These are phyloP conservation scores for Ischnura elegans DNA, from an alignment of 2,888 invertebrate genomes.

Conservation along the genomic window DNA sequence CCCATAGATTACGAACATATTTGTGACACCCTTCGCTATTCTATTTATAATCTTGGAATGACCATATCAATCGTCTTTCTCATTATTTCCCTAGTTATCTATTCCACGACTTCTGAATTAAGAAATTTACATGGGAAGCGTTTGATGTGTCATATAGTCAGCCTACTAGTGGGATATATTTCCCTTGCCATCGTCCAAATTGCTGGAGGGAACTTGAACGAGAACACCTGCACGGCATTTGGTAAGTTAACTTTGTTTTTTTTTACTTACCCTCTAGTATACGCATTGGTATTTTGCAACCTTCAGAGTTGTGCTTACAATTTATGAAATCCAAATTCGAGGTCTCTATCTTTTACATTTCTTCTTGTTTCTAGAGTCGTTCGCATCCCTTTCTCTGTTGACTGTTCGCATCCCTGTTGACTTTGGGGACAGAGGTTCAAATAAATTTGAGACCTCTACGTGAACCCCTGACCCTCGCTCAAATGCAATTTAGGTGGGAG, in stretches of 20 bases:
- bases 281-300: too few relatives aligned
- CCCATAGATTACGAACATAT: not conserved
- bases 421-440: too few relatives aligned
- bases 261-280: too few relatives aligned
- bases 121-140: slow-evolving; percentile 89
- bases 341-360: too few relatives aligned
- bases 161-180: slow-evolving; percentile 83
- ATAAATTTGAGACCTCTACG: too few relatives aligned
- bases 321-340: too few relatives aligned
- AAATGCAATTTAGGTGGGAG: too few relatives aligned
- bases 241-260: slow-evolving; percentile 76
- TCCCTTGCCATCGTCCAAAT: slow-evolving; percentile 82
- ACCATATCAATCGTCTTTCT: slow-evolving; percentile 87
- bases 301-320: too few relatives aligned
- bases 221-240: slow-evolving; percentile 75
- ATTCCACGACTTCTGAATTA: slow-evolving; percentile 85
- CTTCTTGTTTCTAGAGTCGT: too few relatives aligned
- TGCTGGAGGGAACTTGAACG: slow-evolving; percentile 75
- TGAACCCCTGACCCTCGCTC: too few relatives aligned
- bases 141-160: slow-evolving; percentile 86
- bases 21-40: not conserved
- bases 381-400: too few relatives aligned
- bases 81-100: slow-evolving; percentile 85
- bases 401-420: too few relatives aligned
- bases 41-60: slow-evolving; percentile 78